These are phyloP conservation scores for Aphelenchoides avenae DNA, from an alignment of 1,140 invertebrate species.

Conservation along the genomic window DNA sequence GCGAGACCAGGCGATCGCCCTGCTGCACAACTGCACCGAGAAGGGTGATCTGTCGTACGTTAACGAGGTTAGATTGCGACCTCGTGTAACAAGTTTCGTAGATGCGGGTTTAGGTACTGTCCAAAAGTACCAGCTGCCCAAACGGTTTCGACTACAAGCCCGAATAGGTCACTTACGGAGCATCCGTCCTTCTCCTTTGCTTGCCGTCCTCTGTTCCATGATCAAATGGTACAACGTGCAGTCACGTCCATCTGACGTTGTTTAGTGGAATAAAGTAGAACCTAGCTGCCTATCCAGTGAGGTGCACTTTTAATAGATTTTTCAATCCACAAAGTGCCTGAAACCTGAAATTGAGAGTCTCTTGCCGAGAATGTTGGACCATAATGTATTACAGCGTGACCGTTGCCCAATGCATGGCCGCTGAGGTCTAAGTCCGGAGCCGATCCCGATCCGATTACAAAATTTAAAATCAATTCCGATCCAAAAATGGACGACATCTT, in stretches of 20 bases:
- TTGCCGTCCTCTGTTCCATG: no score
- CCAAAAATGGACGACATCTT: slow-evolving; percentile 15
- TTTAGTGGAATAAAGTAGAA: no score
- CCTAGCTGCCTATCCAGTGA: no score
- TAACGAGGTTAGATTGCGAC: slow-evolving; percentile 40
- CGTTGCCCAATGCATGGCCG: neutral
- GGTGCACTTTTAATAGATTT: no score
- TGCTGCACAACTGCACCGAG: slow-evolving; percentile 43
- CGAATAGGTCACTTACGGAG: no score
- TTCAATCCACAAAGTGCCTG: no score
- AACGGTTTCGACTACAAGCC: slow-evolving; percentile 23
- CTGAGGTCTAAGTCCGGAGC: slow-evolving; percentile 5
- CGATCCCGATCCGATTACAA: no score
- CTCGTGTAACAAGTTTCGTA: no score
- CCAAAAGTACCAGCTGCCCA: slow-evolving; percentile 21
- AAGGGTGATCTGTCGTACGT: slow-evolving; percentile 29
- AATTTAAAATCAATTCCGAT: slow-evolving; percentile 15
- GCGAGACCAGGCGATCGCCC: slow-evolving; percentile 47
- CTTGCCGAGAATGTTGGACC: no score
- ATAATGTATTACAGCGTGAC: slow-evolving; percentile 1
- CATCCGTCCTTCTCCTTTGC: no score
- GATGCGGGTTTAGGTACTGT: slow-evolving; percentile 25
- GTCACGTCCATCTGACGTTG: no score
- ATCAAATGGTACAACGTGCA: no score
- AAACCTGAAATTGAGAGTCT: slow-evolving; percentile 15